Evolutionary conservation across 2,888 invertebrate genomes (phyloP).

Genomic region (Synergus umbraculus): DNA sequence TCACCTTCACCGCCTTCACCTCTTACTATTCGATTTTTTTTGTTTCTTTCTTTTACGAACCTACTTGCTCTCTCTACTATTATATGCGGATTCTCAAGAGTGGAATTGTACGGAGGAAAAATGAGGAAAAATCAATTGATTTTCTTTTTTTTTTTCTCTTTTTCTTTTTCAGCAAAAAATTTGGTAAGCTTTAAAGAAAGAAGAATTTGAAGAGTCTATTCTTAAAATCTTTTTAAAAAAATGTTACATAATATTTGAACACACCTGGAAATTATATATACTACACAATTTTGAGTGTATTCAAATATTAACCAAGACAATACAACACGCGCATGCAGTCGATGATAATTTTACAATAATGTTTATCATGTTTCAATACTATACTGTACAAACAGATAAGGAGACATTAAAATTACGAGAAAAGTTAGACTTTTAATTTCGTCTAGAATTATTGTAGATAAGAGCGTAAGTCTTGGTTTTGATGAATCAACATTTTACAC

Average conservation of each 20-base stretch:
- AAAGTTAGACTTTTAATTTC: background rate
- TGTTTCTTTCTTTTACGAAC: background rate
- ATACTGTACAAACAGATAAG: conserved; percentile 4
- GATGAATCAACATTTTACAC: conserved; percentile 13
- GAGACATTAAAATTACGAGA: conserved; percentile 1
- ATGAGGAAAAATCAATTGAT: background rate
- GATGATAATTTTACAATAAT: conserved; percentile 7
- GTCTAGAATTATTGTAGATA: conserved; percentile 17
- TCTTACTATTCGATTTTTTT: background rate
- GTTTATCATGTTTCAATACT: background rate
- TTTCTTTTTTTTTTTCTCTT: background rate
- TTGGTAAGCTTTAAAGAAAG: background rate
- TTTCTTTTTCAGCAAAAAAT: background rate
- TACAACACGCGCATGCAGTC: background rate
- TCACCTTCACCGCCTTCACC: conserved; percentile 44
- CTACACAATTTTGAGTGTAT: too few relatives aligned
- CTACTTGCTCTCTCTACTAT: background rate
- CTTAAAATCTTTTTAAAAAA: too few relatives aligned
- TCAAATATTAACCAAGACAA: background rate
- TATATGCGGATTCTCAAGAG: background rate
- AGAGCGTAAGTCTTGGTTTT: conserved; percentile 9
- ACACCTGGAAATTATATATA: too few relatives aligned
- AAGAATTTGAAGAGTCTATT: background rate
- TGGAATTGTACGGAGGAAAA: background rate
- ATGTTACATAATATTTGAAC: too few relatives aligned